These are phyloP conservation scores for Podarcis raffonei DNA, from an alignment of 2,113 vertebrate species.

Conservation along the genomic window DNA sequence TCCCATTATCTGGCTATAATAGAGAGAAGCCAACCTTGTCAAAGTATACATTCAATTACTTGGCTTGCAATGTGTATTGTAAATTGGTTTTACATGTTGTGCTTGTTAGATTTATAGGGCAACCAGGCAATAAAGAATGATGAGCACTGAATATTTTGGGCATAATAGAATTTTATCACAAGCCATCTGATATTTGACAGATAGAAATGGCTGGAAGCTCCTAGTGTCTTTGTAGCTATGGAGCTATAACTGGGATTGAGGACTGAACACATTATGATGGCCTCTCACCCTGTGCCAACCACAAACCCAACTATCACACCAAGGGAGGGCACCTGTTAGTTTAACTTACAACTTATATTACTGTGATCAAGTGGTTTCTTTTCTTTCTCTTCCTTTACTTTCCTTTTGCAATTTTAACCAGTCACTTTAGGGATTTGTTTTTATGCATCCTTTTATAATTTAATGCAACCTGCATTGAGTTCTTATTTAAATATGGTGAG, in stretches of 20 bases:
- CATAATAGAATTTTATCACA: not conserved
- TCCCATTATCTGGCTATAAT: conserved; percentile 36
- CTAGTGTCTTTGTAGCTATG: conserved; percentile 16
- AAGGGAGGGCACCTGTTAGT: not conserved
- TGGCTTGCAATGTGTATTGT: not conserved
- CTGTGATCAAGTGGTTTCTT: not conserved
- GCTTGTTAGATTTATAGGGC: conserved; percentile 35
- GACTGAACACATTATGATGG: not conserved
- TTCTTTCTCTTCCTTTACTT: too few relatives aligned
- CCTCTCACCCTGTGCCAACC: not conserved
- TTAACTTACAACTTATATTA: not conserved
- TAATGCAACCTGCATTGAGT: not conserved
- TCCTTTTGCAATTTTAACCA: not conserved
- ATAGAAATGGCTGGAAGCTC: not conserved
- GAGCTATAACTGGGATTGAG: conserved; percentile 24
- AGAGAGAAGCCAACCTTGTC: conserved; percentile 47
- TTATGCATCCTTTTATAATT: not conserved
- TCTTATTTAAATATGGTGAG: not conserved
- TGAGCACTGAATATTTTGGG: conserved; percentile 13
- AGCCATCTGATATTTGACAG: not conserved
- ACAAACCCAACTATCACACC: not conserved
- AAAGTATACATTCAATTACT: conserved; percentile 50
- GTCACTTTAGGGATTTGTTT: not conserved
- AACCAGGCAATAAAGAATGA: conserved; percentile 44
- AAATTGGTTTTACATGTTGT: conserved; percentile 28